Base-by-base conservation (phyloP, 2,797 vertebrate species). In the Xerus rutilus region DNA sequence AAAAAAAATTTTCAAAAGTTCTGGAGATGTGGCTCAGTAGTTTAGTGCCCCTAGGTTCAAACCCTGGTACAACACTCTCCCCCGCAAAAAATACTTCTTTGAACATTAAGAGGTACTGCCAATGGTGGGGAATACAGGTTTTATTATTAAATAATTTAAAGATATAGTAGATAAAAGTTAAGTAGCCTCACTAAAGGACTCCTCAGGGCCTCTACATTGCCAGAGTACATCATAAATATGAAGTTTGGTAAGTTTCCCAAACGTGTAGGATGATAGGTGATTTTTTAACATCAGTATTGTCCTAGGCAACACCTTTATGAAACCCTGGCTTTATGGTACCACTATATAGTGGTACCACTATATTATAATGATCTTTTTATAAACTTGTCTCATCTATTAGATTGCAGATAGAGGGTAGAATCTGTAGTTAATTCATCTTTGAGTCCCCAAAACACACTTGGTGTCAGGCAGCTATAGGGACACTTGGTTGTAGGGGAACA, bases 131-230 rank as follows among this genome's bases (percentile, higher is more conserved):
- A 35, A 28, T 32, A 69, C 28, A 59, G 20, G 0, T 32, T 69
- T 87, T 49, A 76, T 91, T 77, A 86, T 43, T 81, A 90, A 76
- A 77, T 21, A 67, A 32, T 54, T 86, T 96, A 43, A 81, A 54
- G 13, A 92, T 79, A 86, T 17, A 3, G 11, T 65, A 54, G 30
- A 43, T 62, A 45, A 94, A 39, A 69, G 73, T 91, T 62, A 65
- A 86, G 30, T 49, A 32, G 1, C 15, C 52, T 91, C 67, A 35
- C 54, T 77, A 72, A 3, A 89, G 49, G 17, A 79, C 9, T 64
- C 11, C 11, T 77, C 1, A 1, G 69, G 62, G 52, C 6, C 47
- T 85, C 79, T 81, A 67, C n/a, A 43, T 43, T 74, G n/a, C 12
- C 30, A 15, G 14, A 79, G 49, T 39, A 1, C 15, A 57, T 52